Evolutionary conservation across 2,888 invertebrate species (phyloP), one percentile per base, ranked within the genome.

Genomic region (Carcina quercana): DNA sequence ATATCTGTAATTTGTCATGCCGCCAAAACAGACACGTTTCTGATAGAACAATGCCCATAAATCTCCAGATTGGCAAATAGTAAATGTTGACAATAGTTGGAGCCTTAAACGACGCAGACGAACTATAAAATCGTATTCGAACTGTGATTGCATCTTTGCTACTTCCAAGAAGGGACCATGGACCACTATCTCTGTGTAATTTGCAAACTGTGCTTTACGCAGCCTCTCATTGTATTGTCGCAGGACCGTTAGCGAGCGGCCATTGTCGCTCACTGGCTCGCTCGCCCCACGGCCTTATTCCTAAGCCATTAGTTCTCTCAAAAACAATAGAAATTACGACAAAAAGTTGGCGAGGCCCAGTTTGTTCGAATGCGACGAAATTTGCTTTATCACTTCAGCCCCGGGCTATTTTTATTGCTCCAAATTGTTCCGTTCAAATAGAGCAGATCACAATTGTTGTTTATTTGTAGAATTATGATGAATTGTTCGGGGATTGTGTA

Each of bases 341-440:
- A 29, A 37, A 35, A 30, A 27, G 19, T 30, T 28, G 6, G 10
- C 25, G 14, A 10, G 14, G 2, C 25, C 29, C 25, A 13, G 22
- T 8, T 21, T 14, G 24, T 20, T 28, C 20, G 15, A 3, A 11
- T 8, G 13, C 27, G 7, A 19, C 25, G 32, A 35, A 32, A 35
- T 32, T 25, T 20, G 29, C 29, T 12, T 29, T 29, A n/a, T n/a
- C n/a, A 28, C 19, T 28, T 54, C 53, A 22, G 47, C 47, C 48
- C 37, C 29, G 40, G 34, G 34, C 45, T 37, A 39, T 35, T 56
- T 47, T 50, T 45, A 53, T 45, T 51, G 51, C 25, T 47, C 40
- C 42, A 39, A 53, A 51, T 61, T 54, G 44, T 35, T 42, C 49
- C 39, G 41, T 52, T 48, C 39, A 50, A 53, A 54, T 41, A 39